Evolutionary conservation across 2,888 invertebrate genomes (phyloP).

Genomic region (Linyphia triangularis): DNA sequence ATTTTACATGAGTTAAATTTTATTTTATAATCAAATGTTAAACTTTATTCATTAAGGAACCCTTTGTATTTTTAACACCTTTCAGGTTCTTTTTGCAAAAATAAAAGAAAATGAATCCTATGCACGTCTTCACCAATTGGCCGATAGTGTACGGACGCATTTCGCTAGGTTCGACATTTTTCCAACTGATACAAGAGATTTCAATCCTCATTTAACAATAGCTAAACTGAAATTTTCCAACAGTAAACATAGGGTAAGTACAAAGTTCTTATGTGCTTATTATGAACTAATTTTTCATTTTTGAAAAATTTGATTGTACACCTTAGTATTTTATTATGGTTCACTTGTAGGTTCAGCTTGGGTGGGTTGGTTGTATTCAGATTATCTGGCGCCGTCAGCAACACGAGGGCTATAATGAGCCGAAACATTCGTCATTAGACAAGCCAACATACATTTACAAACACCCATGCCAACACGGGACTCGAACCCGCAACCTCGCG

Average conservation of each 20-base stretch:
- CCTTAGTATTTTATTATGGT: not conserved
- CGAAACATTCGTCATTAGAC: too few species aligned
- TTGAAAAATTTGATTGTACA: not conserved
- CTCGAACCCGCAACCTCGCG: too few species aligned
- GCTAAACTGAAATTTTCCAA: slow-evolving; percentile 49
- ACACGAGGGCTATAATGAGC: too few species aligned
- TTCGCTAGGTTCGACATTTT: slow-evolving; percentile 24
- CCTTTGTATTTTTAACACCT: too few species aligned
- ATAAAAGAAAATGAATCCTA: slow-evolving; percentile 18
- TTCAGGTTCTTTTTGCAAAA: slow-evolving; percentile 62
- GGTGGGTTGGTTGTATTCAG: too few species aligned
- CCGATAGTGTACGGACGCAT: slow-evolving; percentile 18
- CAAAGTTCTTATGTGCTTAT: not conserved
- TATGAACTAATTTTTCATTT: not conserved
- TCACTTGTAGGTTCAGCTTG: too few species aligned
- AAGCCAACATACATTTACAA: too few species aligned
- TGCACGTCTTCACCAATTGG: slow-evolving; percentile 13
- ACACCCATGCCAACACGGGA: too few species aligned
- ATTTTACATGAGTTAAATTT: too few species aligned
- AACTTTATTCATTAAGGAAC: too few species aligned
- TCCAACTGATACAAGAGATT: slow-evolving; percentile 34
- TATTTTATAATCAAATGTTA: too few species aligned
- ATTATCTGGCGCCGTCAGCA: too few species aligned
- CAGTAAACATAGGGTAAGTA: slow-evolving; percentile 21
- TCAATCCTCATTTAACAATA: slow-evolving; percentile 58